A percentile compares a stretch with the other conserved stretches of the same genome.
Conservation (phyloP, 1,140 invertebrate species). For the Leguminivora glycinivorella region DNA sequence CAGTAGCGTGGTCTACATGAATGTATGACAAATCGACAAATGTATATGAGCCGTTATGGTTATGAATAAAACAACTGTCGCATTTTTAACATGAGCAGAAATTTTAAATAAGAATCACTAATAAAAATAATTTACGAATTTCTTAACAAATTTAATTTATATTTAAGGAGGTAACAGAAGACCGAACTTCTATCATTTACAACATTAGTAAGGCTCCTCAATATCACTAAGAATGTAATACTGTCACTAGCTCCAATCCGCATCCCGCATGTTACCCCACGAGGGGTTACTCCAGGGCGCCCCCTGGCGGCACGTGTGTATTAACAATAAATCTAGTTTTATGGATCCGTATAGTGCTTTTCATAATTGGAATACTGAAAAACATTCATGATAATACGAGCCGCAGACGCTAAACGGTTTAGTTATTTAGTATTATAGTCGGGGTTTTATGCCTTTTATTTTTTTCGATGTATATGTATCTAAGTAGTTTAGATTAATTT, state of each 20-base stretch:
- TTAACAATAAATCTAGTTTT: slow-evolving; percentile 27
- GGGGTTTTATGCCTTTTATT: neutral
- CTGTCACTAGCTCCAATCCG: neutral
- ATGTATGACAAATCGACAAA: too few relatives aligned
- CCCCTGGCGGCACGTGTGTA: slow-evolving; percentile 21
- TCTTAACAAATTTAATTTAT: too few relatives aligned
- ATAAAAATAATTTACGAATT: too few relatives aligned
- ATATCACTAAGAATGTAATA: neutral
- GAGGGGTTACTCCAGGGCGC: neutral
- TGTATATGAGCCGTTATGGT: too few relatives aligned
- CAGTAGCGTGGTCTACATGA: too few relatives aligned
- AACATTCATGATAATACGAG: slow-evolving; percentile 1
- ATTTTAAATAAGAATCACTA: too few relatives aligned
- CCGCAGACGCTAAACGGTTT: neutral
- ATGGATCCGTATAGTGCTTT: slow-evolving; percentile 16
- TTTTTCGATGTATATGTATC: too few relatives aligned
- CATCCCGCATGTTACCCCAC: slow-evolving; percentile 1
- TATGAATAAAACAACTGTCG: too few relatives aligned
- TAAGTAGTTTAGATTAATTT: too few relatives aligned
- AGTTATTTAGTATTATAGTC: neutral
- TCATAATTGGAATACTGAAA: slow-evolving; percentile 16
- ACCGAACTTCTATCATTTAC: too few relatives aligned
- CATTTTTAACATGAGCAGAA: too few relatives aligned
- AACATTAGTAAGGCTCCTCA: neutral
- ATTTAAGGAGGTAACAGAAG: too few relatives aligned